These are phyloP conservation scores for Tineola bisselliella DNA, from an alignment of 2,888 invertebrate species.

Conservation along the genomic window DNA sequence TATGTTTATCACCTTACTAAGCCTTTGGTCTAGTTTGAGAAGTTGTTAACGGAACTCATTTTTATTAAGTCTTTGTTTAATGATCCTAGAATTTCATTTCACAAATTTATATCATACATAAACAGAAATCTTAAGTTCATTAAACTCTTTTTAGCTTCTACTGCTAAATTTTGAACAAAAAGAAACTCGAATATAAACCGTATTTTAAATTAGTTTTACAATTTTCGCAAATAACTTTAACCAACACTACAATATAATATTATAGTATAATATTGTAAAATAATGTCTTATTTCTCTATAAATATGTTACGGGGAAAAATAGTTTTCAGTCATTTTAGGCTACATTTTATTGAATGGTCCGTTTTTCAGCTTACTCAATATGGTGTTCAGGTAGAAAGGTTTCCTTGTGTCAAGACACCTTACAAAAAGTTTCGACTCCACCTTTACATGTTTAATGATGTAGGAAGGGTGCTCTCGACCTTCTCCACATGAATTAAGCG, in stretches of 20 bases:
- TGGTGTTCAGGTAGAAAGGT: slow-evolving; percentile 3
- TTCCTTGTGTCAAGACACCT: slow-evolving; percentile 3
- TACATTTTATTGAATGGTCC: background rate
- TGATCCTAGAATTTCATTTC: no score
- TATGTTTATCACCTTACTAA: slow-evolving; percentile 11
- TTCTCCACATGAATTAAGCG: background rate
- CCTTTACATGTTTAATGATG: slow-evolving; percentile 12
- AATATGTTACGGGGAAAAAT: no score
- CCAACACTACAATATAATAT: no score
- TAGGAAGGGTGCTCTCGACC: background rate
- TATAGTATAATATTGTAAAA: no score
- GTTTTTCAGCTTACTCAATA: background rate
- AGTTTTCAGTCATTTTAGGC: background rate
- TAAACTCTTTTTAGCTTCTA: no score
- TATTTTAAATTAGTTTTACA: no score
- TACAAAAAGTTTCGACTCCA: slow-evolving; percentile 2
- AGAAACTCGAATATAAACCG: no score
- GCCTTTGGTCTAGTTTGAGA: background rate
- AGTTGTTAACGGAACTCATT: background rate
- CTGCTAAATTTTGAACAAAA: no score
- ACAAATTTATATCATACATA: no score
- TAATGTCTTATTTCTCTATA: no score
- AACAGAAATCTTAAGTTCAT: no score
- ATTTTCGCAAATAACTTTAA: no score
- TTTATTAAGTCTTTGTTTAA: background rate